Evolutionary conservation across 2,888 invertebrate genomes (phyloP).

Genomic region (Stictocephala bisonia): DNA sequence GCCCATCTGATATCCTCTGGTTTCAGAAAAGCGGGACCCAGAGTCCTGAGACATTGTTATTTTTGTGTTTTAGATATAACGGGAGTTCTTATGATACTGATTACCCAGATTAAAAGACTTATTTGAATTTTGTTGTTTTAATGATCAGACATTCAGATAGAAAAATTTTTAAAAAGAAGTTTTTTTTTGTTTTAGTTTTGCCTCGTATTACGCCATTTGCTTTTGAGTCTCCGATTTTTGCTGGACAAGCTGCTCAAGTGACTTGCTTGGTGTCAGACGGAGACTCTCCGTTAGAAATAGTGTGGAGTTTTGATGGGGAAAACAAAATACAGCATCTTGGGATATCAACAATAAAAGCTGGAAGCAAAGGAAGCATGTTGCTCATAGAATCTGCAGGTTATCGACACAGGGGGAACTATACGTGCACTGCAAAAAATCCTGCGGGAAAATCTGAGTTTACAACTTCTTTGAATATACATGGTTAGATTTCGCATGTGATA

Average conservation of each 20-base stretch:
- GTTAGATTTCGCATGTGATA: slow-evolving; percentile 19
- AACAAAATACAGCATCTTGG: slow-evolving; percentile 61
- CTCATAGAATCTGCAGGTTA: slow-evolving; percentile 62
- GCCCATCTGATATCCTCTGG: too few relatives aligned
- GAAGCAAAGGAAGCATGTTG: slow-evolving; percentile 61
- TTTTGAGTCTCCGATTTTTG: slow-evolving; percentile 60
- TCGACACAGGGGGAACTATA: slow-evolving; percentile 64
- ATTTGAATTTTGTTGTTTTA: too few relatives aligned
- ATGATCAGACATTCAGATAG: too few relatives aligned
- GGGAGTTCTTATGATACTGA: too few relatives aligned
- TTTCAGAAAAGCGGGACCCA: too few relatives aligned
- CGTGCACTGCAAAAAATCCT: slow-evolving; percentile 63
- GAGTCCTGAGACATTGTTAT: too few relatives aligned
- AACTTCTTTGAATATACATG: slow-evolving; percentile 36
- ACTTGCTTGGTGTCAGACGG: slow-evolving; percentile 62
- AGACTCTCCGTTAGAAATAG: slow-evolving; percentile 66
- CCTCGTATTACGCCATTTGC: slow-evolving; percentile 61
- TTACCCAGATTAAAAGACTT: too few relatives aligned
- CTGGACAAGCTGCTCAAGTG: slow-evolving; percentile 61
- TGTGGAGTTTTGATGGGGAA: slow-evolving; percentile 66
- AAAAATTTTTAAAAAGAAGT: too few relatives aligned
- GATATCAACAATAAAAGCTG: slow-evolving; percentile 58
- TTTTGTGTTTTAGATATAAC: too few relatives aligned
- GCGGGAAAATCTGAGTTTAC: slow-evolving; percentile 62
- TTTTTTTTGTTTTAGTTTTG: slow-evolving; percentile 60